Evolutionary conservation across 2,113 vertebrate species (phyloP).

Genomic region (Candoia aspera): DNA sequence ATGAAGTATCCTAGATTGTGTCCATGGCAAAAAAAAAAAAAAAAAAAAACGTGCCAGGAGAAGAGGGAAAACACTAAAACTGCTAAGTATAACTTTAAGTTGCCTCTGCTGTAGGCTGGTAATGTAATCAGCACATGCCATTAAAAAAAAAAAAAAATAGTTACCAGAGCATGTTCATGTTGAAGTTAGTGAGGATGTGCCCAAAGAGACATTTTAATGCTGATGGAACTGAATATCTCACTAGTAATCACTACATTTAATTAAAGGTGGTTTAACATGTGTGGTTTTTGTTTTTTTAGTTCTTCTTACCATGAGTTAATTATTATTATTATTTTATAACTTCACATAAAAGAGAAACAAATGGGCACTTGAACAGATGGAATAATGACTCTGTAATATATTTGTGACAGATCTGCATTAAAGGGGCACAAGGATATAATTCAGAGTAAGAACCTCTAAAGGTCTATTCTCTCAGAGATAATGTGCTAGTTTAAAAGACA

Average conservation of each 20-base stretch:
- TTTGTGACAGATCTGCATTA: conserved; percentile 30
- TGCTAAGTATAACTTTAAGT: not conserved
- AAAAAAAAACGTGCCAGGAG: not conserved
- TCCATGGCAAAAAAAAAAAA: not conserved
- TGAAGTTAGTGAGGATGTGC: not conserved
- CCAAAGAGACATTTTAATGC: not conserved
- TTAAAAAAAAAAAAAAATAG: not conserved
- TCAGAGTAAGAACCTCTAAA: conserved; percentile 44
- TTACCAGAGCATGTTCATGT: not conserved
- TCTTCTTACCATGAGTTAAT: conserved; percentile 25
- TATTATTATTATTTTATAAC: conserved; percentile 21
- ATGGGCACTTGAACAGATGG: conserved; percentile 50
- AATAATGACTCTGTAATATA: conserved; percentile 47
- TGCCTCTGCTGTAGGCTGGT: not conserved
- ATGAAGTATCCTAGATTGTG: not conserved
- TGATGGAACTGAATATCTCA: not conserved
- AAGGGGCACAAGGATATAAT: conserved; percentile 33
- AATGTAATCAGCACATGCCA: not conserved
- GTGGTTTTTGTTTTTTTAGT: conserved; percentile 15
- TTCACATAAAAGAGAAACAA: conserved; percentile 43
- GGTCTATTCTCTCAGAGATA: conserved; percentile 38
- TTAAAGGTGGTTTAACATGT: not conserved
- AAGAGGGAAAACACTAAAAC: not conserved
- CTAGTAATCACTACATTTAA: not conserved
- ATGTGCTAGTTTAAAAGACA: conserved; percentile 45